Conservation (phyloP, 2,113 vertebrate genomes). For the Gasterosteus aculeatus region DNA sequence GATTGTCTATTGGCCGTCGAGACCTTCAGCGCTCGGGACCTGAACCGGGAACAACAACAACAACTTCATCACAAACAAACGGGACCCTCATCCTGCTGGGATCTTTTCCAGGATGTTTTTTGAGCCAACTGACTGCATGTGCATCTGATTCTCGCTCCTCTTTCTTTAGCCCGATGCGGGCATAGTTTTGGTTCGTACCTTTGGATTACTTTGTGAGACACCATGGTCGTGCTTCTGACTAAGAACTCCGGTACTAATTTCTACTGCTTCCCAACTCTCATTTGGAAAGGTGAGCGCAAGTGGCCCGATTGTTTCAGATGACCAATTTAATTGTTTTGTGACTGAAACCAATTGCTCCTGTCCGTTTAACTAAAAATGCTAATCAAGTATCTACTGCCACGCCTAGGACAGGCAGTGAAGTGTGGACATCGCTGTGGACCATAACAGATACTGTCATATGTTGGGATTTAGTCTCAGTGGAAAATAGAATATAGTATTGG, state of each 20-base stretch:
- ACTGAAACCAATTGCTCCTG: constrained; percentile 16
- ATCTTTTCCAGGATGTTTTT: constrained; percentile 24
- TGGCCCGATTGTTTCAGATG: constrained; percentile 1
- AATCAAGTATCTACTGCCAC: constrained; percentile 6
- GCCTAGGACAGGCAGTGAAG: constrained; percentile 6
- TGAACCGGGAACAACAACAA: constrained; percentile 60
- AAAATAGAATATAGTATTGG: neutral
- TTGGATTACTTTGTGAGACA: constrained; percentile 20
- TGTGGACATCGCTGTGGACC: neutral
- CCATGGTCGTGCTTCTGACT: constrained; percentile 68
- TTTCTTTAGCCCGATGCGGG: constrained; percentile 3
- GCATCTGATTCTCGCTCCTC: neutral
- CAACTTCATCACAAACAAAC: constrained; percentile 56
- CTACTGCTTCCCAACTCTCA: constrained; percentile 65
- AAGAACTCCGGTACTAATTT: constrained; percentile 37
- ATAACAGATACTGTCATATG: constrained; percentile 20
- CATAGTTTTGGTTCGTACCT: constrained; percentile 30
- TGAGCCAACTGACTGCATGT: neutral
- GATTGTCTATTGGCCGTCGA: constrained; percentile 57
- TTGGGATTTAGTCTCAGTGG: constrained; percentile 24
- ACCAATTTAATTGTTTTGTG: constrained; percentile 17
- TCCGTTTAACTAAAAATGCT: neutral
- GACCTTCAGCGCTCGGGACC: constrained; percentile 23
- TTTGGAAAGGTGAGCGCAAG: constrained; percentile 70
- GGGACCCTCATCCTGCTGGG: constrained; percentile 13